Evolutionary conservation across 2,113 vertebrate genomes (phyloP), one percentile per base, ranked within the genome.

Genomic region (Hydrolagus affinis): DNA sequence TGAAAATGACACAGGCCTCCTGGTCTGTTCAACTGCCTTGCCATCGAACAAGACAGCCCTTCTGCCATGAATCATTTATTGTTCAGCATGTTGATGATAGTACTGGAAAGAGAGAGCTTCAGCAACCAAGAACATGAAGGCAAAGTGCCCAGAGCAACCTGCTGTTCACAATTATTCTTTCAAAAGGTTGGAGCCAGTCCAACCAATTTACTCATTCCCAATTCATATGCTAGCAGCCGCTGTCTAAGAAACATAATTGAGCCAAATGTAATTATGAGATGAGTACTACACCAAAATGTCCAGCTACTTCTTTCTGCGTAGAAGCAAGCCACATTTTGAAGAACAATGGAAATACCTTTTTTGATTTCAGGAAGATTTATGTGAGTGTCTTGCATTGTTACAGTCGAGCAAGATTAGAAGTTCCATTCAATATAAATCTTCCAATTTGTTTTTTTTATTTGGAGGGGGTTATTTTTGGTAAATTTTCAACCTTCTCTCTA

Each of bases 81-180:
- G 14, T 32, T 74, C 30, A 19, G 71, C 9, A 6, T 19, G 3
- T 1, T 7, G 12, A 9, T 19, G 25, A 15, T 10, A 32, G 32
- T 74, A 12, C 72, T 32, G 14, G 30, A 44, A 70, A 70, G 30
- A 74, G 14, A 74, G 86, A 74, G 77, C 86, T 86, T 85, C 86
- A 88, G 11, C 88, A 89, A 17, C 14, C 28, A 74, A 17, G 72
- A 74, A 86, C 1, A 1, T 78, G 62, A 66, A 87, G 25, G 83
- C 1, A 32, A 85, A 88, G 88, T 64, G 68, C 72, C 77, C 73
- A 78, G 0, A 8, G 80, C 85, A 60, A 70, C 62, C 86, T 86
- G 88, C 86, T 88, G 71, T 85, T 23, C 78, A 70, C 85, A 88
- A 89, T 88, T 90, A 89, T 8, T 87, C 86, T 66, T 44, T 64